A percentile compares a stretch with the other conserved stretches of the same genome.
Evolutionary conservation across 2,888 invertebrate genomes (phyloP).

Genomic region (Frankliniella intonsa): DNA sequence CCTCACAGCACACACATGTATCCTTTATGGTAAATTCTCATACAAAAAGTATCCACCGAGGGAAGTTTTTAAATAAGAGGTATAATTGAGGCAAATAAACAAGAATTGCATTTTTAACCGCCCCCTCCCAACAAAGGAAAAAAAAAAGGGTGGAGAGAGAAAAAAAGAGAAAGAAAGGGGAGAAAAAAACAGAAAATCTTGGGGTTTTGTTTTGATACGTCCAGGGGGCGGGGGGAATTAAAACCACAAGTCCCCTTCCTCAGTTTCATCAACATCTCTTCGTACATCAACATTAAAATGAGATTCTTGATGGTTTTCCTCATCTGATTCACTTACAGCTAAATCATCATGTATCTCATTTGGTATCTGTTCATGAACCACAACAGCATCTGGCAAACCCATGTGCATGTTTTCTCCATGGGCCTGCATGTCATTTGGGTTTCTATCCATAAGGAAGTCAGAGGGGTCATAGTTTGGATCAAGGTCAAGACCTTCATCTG

Average conservation of each 20-base stretch:
- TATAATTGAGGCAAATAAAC: too few species aligned
- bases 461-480: conserved; percentile 84
- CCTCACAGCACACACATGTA: too few species aligned
- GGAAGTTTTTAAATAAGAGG: too few species aligned
- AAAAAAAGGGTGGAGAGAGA: not conserved
- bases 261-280: conserved; percentile 21
- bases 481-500: conserved; percentile 68
- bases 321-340: conserved; percentile 73
- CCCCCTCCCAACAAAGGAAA: too few species aligned
- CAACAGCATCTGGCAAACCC: conserved; percentile 32
- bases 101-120: too few species aligned
- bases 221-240: too few species aligned
- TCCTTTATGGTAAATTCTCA: too few species aligned
- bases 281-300: conserved; percentile 31
- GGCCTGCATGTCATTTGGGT: conserved; percentile 34
- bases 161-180: not conserved
- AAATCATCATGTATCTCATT: conserved; percentile 66
- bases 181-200: not conserved
- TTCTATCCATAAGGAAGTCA: conserved; percentile 62
- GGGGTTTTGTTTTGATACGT: too few species aligned
- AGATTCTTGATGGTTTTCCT: conserved; percentile 48
- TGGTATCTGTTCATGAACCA: conserved; percentile 29
- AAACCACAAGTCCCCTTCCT: not conserved
- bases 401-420: conserved; percentile 32
- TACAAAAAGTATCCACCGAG: too few species aligned